phyloP scores from a whole-genome alignment of 2,888 invertebrate genomes.

The Sinotaia quadrata region DNA sequence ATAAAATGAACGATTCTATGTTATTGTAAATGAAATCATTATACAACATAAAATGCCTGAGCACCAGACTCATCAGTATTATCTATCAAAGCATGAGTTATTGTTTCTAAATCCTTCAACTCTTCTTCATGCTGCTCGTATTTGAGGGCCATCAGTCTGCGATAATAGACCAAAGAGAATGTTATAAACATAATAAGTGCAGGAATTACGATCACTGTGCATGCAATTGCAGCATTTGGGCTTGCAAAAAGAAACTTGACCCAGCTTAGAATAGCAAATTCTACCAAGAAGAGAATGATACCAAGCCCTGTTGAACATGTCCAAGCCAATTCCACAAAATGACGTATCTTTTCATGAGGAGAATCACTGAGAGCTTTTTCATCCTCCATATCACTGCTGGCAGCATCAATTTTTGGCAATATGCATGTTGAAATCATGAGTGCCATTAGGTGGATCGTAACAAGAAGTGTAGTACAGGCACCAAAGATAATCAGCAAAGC shows the following conservation, averaged over 20 bases:
- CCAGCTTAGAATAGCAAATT: slow-evolving; percentile 93
- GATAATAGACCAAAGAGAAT: slow-evolving; percentile 93
- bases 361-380: slow-evolving; percentile 70
- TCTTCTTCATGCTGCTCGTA: slow-evolving; percentile 62
- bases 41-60: too few relatives aligned
- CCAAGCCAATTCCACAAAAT: slow-evolving; percentile 81
- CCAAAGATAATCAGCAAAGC: slow-evolving; percentile 91
- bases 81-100: too few relatives aligned
- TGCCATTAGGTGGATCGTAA: slow-evolving; percentile 94
- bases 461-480: slow-evolving; percentile 90
- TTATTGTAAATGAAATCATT: too few relatives aligned
- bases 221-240: slow-evolving; percentile 85
- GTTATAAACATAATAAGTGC: slow-evolving; percentile 89
- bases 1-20: too few relatives aligned
- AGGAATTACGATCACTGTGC: slow-evolving; percentile 76
- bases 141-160: slow-evolving; percentile 87
- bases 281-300: slow-evolving; percentile 86
- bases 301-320: slow-evolving; percentile 83
- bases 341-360: slow-evolving; percentile 73
- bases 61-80: too few relatives aligned
- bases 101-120: slow-evolving; percentile 58
- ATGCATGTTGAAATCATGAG: slow-evolving; percentile 97
- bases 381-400: slow-evolving; percentile 80
- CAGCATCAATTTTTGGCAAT: slow-evolving; percentile 93
- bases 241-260: slow-evolving; percentile 84